These are phyloP conservation scores for Platalea minor DNA, from an alignment of 2,797 vertebrate species.

Conservation along the genomic window DNA sequence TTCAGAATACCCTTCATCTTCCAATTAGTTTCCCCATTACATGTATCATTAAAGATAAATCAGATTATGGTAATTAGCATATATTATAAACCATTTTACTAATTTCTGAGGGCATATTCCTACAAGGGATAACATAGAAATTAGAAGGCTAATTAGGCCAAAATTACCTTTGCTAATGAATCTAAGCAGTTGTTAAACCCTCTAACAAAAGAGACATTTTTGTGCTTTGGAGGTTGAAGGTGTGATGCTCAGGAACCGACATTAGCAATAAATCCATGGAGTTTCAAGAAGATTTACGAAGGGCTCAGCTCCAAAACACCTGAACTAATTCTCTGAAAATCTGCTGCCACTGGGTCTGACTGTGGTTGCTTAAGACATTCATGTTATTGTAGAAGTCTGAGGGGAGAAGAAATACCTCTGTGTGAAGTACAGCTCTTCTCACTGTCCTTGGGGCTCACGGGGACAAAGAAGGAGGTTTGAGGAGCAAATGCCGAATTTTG, in stretches of 20 bases:
- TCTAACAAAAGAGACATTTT: conserved; percentile 33
- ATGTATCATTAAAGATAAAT: conserved; percentile 71
- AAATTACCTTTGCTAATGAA: conserved; percentile 74
- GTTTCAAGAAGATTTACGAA: neutral
- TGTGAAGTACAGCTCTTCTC: neutral
- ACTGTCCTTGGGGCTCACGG: rapidly evolving
- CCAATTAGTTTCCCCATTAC: conserved; percentile 62
- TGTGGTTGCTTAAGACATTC: neutral
- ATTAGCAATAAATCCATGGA: neutral
- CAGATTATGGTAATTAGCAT: conserved; percentile 74
- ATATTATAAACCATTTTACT: conserved; percentile 70
- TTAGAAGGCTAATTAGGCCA: conserved; percentile 71
- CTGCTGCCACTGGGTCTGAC: neutral
- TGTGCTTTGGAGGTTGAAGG: neutral
- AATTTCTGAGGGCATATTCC: conserved; percentile 70
- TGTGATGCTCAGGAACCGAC: neutral
- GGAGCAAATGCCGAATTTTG: neutral
- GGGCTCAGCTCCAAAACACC: neutral
- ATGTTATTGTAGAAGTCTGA: neutral
- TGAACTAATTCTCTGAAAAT: neutral
- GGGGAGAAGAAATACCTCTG: neutral
- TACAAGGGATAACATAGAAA: conserved; percentile 69
- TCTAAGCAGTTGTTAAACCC: conserved; percentile 58
- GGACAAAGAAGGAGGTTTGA: neutral
- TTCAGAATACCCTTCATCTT: conserved; percentile 48